Conservation (phyloP, 1,140 invertebrate genomes). For the Drosophila gunungcola region DNA sequence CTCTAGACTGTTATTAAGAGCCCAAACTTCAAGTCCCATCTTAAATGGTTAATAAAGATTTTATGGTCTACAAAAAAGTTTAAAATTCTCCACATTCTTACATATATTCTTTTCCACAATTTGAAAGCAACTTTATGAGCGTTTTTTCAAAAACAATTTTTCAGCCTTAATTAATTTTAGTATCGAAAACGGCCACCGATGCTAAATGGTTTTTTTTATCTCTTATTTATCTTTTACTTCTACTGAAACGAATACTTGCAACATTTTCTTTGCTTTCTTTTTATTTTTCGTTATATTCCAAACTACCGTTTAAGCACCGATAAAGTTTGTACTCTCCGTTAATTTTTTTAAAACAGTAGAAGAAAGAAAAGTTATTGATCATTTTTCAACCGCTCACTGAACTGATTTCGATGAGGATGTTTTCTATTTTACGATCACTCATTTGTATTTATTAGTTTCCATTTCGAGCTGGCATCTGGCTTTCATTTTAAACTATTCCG, state of each 20-base stretch:
- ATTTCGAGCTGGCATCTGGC: constrained; percentile 51
- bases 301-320: constrained; percentile 17
- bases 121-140: neutral
- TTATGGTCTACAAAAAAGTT: neutral
- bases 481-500: constrained; percentile 21
- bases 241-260: neutral
- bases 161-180: neutral
- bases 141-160: neutral
- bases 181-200: neutral
- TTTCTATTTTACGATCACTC: constrained; percentile 28
- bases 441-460: constrained; percentile 33
- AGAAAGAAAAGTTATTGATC: constrained; percentile 1
- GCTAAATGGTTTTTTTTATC: neutral
- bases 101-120: neutral
- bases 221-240: neutral
- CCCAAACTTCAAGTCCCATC: too few relatives aligned
- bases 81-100: too few relatives aligned
- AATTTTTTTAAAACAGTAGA: too few relatives aligned
- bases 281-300: too few relatives aligned
- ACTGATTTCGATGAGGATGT: constrained; percentile 5
- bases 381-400: constrained; percentile 1
- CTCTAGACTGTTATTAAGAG: neutral
- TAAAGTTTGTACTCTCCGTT: constrained; percentile 9
- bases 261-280: neutral
- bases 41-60: neutral